phyloP scores from a whole-genome alignment of 2,888 invertebrate species.

The Unio delphinus region DNA sequence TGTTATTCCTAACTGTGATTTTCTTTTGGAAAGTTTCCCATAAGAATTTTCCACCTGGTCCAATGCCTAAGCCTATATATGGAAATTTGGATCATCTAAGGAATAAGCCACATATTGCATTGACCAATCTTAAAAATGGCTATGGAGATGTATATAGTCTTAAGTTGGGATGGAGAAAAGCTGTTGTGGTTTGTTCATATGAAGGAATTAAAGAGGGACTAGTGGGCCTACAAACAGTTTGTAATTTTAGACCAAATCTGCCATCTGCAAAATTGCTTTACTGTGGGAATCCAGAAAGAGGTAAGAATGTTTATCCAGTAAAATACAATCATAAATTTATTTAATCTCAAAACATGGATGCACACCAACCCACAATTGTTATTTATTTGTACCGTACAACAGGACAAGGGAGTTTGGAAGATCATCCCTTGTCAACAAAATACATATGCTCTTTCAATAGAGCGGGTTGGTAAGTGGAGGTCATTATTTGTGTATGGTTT shows the following conservation, averaged over 20 bases:
- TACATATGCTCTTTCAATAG: too few relatives aligned
- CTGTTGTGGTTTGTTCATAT: conserved; percentile 50
- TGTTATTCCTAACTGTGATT: conserved; percentile 33
- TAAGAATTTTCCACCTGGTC: conserved; percentile 45
- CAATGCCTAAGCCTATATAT: conserved; percentile 42
- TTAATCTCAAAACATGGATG: too few relatives aligned
- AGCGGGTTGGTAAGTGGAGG: too few relatives aligned
- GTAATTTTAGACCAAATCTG: conserved; percentile 44
- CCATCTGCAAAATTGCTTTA: conserved; percentile 36
- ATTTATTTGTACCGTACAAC: too few relatives aligned
- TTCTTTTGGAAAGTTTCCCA: conserved; percentile 28
- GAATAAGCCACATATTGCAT: conserved; percentile 38
- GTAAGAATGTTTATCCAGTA: conserved; percentile 13
- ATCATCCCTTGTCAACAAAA: too few relatives aligned
- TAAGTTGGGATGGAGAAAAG: conserved; percentile 39
- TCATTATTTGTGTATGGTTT: too few relatives aligned
- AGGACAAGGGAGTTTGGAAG: too few relatives aligned
- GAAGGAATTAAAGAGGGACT: conserved; percentile 53
- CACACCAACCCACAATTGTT: too few relatives aligned
- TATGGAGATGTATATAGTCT: conserved; percentile 56
- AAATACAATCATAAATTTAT: too few relatives aligned
- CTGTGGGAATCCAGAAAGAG: conserved; percentile 40
- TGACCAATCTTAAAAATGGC: conserved; percentile 44
- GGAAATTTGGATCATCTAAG: conserved; percentile 40
- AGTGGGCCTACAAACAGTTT: conserved; percentile 24